phyloP scores from a whole-genome alignment of 1,140 invertebrate genomes.

The Trichomalopsis sarcophagae region DNA sequence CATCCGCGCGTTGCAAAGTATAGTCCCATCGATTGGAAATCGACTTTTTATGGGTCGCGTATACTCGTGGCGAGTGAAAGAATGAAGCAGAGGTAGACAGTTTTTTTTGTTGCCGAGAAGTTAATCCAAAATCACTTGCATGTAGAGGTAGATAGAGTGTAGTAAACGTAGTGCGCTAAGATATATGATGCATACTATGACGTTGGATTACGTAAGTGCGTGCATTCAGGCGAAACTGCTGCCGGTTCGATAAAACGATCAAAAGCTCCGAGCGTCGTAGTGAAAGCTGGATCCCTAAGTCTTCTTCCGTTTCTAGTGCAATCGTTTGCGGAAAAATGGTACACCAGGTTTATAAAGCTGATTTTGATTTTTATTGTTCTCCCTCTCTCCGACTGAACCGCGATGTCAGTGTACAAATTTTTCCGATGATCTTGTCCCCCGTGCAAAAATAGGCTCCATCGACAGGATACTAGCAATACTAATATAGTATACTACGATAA shows the following conservation, averaged over 20 bases:
- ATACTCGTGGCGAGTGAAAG: not conserved
- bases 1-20: not conserved
- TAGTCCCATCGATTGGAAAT: not conserved
- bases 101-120: not conserved
- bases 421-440: not conserved
- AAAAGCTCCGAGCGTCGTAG: conserved; percentile 15
- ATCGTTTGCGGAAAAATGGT: not conserved
- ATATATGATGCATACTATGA: conserved; percentile 38
- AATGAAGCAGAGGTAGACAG: not conserved
- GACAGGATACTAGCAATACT: not conserved
- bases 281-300: conserved; percentile 12
- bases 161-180: conserved; percentile 20
- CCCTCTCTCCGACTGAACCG: no score
- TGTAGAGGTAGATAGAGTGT: conserved; percentile 38
- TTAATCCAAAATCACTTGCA: conserved; percentile 43
- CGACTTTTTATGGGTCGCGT: no score
- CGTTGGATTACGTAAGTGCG: conserved; percentile 34
- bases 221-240: not conserved
- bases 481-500: conserved; percentile 23
- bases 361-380: not conserved
- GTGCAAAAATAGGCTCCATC: not conserved
- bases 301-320: not conserved
- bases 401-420: not conserved
- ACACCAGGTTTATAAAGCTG: not conserved
- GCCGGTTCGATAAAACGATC: not conserved